These are phyloP conservation scores for Drosophila maculinotata DNA, from an alignment of 2,888 invertebrate genomes.

Conservation along the genomic window DNA sequence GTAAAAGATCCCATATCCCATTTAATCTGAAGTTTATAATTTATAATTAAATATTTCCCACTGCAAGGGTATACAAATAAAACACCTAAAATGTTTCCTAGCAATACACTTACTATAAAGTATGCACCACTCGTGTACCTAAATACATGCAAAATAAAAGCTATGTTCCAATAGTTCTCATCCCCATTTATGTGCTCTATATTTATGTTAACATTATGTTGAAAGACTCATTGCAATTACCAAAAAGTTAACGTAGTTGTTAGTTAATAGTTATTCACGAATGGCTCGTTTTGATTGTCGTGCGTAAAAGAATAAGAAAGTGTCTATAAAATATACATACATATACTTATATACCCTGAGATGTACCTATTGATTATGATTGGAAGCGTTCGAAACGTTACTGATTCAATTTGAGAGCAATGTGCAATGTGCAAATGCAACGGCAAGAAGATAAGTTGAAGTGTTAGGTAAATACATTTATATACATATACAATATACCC, in stretches of 20 bases:
- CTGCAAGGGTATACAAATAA: conserved; percentile 16
- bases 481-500: conserved; percentile 50
- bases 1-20: too few species aligned
- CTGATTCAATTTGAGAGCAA: conserved; percentile 64
- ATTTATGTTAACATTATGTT: conserved; percentile 42
- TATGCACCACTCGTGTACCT: conserved; percentile 32
- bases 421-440: conserved; percentile 68
- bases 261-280: conserved; percentile 36
- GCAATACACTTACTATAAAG: conserved; percentile 27
- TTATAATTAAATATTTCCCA: not conserved
- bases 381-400: conserved; percentile 25
- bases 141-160: conserved; percentile 2
- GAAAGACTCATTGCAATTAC: conserved; percentile 68
- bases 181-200: conserved; percentile 31
- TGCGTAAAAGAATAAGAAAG: conserved; percentile 1
- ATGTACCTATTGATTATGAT: conserved; percentile 22
- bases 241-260: conserved; percentile 70
- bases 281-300: conserved; percentile 26
- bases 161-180: conserved; percentile 51
- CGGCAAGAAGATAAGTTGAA: conserved; percentile 35
- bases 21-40: too few species aligned
- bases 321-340: conserved; percentile 20
- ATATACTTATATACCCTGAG: conserved; percentile 18
- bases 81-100: conserved; percentile 57
- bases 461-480: conserved; percentile 36